Evolutionary conservation across 2,797 vertebrate genomes (phyloP).

Genomic region (Enoplosus armatus): DNA sequence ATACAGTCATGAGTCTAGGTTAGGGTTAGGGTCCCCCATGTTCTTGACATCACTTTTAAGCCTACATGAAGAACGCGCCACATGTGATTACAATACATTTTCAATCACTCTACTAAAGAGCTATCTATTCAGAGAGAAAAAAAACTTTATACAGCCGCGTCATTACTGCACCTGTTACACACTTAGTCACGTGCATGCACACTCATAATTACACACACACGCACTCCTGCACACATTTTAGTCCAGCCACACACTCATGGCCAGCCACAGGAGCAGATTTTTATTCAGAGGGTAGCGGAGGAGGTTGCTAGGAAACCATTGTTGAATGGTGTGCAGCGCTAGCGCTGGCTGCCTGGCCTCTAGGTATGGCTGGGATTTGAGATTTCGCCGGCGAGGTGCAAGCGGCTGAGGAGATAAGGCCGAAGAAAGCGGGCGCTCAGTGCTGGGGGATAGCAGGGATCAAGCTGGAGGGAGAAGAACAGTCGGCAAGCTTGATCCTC

Average conservation of each 20-base stretch:
- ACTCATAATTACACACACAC: slow-evolving; percentile 8
- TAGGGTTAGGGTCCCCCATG: no score
- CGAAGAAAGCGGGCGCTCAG: slow-evolving; percentile 62
- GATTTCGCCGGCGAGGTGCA: slow-evolving; percentile 70
- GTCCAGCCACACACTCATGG: slow-evolving; percentile 10
- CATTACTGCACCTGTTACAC: slow-evolving; percentile 16
- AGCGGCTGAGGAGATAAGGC: slow-evolving; percentile 70
- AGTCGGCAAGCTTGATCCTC: slow-evolving; percentile 60
- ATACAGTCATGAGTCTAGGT: no score
- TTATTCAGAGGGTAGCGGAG: slow-evolving; percentile 43
- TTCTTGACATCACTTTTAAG: no score
- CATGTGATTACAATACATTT: no score
- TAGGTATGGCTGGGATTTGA: slow-evolving; percentile 78
- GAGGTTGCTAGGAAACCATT: slow-evolving; percentile 81
- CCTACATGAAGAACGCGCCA: no score
- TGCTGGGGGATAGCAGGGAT: slow-evolving; percentile 66
- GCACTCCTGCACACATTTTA: slow-evolving; percentile 10
- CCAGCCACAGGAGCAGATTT: slow-evolving; percentile 43
- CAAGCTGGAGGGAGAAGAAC: slow-evolving; percentile 66
- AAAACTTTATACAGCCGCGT: slow-evolving; percentile 13
- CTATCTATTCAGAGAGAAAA: no score
- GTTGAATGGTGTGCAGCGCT: slow-evolving; percentile 71
- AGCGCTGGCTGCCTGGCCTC: slow-evolving; percentile 59
- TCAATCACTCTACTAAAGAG: background rate
- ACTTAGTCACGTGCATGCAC: background rate